Base-by-base conservation (phyloP, 1,140 invertebrate genomes). In the Hyposmocoma kahamanoa region DNA sequence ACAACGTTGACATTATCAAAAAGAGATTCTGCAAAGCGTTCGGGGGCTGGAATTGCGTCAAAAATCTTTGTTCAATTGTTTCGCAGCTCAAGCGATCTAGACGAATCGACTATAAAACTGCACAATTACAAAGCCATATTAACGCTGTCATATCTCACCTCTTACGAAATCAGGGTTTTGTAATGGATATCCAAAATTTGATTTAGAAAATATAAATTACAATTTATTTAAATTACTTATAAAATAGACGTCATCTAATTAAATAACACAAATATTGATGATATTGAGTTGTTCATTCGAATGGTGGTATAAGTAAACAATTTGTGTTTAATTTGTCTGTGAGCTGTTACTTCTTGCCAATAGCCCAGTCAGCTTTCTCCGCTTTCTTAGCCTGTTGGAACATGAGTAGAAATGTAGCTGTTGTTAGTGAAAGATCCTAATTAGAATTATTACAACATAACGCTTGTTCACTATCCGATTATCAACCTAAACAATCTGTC, bases 361-460 rank as follows among this genome's bases (percentile, higher is more conserved):
- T 82, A 90, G 91, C 91, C 92, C 92, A 93, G 82, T 93, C 91
- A 85, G 92, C 91, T 84, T 93, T 93, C 90, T 93, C 91, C 76
- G 91, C 90, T 83, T 92, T 92, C 90, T 92, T 92, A 72, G 91
- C 88, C 91, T 93, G 91, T 89, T 87, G 70, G 83, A 82, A 77
- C 51, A 79, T 57, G 62, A 74, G 59, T 56, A 62, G 30, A 51
- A 19, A 17, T 15, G 18, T 38, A 38, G 34, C n/a, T 38, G 18
- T 38, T n/a, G 28, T 30, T 30, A 30, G n/a, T n/a, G n/a, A n/a
- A n/a, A n/a, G n/a, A n/a, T n/a, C n/a, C n/a, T n/a, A n/a, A n/a
- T n/a, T n/a, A n/a, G n/a, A n/a, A n/a, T n/a, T n/a, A n/a, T n/a
- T n/a, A n/a, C n/a, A n/a, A n/a, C n/a, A n/a, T n/a, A n/a, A n/a